These are phyloP conservation scores for Florisuga fusca DNA, from an alignment of 2,797 vertebrate genomes.

Conservation along the genomic window DNA sequence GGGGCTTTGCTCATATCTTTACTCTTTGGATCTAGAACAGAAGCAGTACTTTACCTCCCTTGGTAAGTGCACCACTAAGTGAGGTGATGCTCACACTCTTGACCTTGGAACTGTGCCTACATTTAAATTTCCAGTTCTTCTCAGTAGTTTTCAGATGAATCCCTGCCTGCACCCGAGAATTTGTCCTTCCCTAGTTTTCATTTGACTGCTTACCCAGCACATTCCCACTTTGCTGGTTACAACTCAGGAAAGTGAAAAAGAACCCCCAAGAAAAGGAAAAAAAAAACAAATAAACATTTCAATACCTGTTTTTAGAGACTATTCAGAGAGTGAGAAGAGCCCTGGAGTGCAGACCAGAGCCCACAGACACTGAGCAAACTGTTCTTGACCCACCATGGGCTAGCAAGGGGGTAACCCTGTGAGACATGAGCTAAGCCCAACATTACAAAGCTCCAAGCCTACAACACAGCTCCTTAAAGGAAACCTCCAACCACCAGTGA, in stretches of 20 bases:
- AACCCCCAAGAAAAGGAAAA: not conserved
- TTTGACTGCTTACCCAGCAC: not conserved
- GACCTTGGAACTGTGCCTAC: not conserved
- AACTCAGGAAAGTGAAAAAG: not conserved
- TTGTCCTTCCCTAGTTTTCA: not conserved
- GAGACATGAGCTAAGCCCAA: accelerated
- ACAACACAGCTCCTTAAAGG: not conserved
- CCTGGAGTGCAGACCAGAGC: not conserved
- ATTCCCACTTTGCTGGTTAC: not conserved
- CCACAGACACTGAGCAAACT: not conserved
- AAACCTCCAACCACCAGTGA: not conserved
- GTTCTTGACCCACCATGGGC: accelerated
- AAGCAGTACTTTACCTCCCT: not conserved
- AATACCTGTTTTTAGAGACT: not conserved
- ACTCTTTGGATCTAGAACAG: not conserved
- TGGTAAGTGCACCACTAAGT: not conserved
- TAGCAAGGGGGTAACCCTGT: accelerated
- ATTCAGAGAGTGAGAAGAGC: not conserved
- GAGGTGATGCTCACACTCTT: not conserved
- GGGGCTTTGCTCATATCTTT: not conserved
- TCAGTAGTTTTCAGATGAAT: not conserved
- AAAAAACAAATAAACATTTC: not conserved
- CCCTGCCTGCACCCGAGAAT: not conserved
- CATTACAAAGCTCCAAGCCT: not conserved
- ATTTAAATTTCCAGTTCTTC: constrained; percentile 5